phyloP scores from a whole-genome alignment of 2,113 vertebrate species.

The Eubucco bourcierii region DNA sequence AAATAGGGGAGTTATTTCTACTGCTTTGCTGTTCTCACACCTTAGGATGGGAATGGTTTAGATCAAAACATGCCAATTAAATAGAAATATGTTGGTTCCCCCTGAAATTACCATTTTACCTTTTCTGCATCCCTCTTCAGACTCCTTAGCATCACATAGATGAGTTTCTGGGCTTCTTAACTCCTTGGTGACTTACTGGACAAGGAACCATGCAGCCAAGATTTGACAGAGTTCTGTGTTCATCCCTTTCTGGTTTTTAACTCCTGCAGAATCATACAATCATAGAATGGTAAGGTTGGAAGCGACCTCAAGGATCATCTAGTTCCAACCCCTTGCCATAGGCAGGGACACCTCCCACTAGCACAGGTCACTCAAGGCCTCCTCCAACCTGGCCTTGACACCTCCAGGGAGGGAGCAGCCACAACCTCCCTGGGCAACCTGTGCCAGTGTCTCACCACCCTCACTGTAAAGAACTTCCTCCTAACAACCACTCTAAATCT shows the following conservation, averaged over 20 bases:
- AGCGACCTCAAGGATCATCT: too few species aligned
- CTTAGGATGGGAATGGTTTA: neutral
- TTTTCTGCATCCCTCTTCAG: neutral
- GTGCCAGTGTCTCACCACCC: too few species aligned
- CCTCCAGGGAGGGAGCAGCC: too few species aligned
- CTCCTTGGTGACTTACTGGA: neutral
- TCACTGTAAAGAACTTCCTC: too few species aligned
- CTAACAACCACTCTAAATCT: too few species aligned
- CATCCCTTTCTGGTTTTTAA: neutral
- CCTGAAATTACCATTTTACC: neutral
- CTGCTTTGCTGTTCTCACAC: neutral
- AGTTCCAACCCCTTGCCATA: too few species aligned
- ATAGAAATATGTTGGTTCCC: neutral
- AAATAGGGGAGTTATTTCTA: neutral
- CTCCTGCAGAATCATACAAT: neutral
- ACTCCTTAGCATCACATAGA: neutral
- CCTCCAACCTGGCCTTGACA: too few species aligned
- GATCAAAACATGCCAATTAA: neutral
- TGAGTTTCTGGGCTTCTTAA: neutral
- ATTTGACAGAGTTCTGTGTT: neutral
- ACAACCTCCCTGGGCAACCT: too few species aligned
- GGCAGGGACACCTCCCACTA: too few species aligned
- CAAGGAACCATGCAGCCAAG: neutral
- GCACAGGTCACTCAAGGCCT: too few species aligned
- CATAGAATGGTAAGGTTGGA: too few species aligned